Conservation (phyloP, 2,113 vertebrate species). For the Ardeotis arabs region DNA sequence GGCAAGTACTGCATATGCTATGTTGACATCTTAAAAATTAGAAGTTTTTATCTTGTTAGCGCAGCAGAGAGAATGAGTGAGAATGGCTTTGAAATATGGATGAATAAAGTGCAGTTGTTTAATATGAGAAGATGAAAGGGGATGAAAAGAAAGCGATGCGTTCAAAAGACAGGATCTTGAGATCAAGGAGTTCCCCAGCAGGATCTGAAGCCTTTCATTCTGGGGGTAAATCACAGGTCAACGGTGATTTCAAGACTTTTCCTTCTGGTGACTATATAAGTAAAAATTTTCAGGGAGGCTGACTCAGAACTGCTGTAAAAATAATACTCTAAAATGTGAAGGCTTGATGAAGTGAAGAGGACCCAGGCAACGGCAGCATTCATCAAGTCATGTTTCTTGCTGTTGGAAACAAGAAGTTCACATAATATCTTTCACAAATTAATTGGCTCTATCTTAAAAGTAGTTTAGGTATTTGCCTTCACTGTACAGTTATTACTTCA, state of each 20-base stretch:
- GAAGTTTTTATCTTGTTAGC: not conserved
- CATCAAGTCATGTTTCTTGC: not conserved
- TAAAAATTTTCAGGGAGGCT: not conserved
- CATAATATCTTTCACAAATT: not conserved
- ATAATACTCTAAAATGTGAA: not conserved
- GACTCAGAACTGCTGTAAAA: not conserved
- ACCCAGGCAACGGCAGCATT: not conserved
- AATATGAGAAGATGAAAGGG: conserved; percentile 37
- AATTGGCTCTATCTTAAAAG: not conserved
- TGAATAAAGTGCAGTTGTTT: conserved; percentile 12
- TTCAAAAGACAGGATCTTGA: conserved; percentile 15
- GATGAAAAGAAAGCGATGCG: not conserved
- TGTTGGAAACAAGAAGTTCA: not conserved
- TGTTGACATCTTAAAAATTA: conserved; percentile 22
- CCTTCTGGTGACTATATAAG: not conserved
- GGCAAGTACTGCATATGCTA: not conserved
- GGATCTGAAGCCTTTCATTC: conserved; percentile 13
- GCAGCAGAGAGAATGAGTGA: not conserved
- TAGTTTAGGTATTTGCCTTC: not conserved
- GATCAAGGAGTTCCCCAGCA: conserved; percentile 4
- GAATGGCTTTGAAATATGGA: conserved; percentile 21
- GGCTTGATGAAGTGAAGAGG: not conserved
- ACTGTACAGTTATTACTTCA: not conserved
- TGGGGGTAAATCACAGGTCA: conserved; percentile 27
- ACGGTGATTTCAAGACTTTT: not conserved